Conservation (phyloP, 2,113 vertebrate species). For the Burhinus oedicnemus region DNA sequence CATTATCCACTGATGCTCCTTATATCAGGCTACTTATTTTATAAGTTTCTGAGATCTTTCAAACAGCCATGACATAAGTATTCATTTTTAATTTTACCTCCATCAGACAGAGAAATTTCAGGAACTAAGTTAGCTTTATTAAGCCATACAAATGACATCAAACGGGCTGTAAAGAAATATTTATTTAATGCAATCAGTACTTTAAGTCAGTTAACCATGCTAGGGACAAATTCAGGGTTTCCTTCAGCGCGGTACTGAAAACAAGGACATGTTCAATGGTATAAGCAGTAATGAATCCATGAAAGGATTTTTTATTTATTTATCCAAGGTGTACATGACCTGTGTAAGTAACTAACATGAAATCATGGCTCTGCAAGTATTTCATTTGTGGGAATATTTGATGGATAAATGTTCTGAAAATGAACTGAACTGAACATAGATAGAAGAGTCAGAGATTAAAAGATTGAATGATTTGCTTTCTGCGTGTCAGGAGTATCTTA, state of each 20-base stretch:
- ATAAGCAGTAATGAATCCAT: background rate
- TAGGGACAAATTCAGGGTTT: background rate
- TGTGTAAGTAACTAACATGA: background rate
- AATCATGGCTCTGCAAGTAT: background rate
- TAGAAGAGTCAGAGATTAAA: background rate
- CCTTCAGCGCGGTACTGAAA: background rate
- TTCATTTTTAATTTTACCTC: background rate
- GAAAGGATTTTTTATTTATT: background rate
- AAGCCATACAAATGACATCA: background rate
- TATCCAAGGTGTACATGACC: background rate
- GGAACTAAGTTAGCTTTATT: background rate
- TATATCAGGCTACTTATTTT: background rate
- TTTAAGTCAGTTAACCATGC: background rate
- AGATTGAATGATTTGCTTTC: background rate
- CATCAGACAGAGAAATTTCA: background rate
- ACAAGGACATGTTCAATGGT: background rate
- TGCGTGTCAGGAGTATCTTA: background rate
- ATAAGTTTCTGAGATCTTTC: background rate
- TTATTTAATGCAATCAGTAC: background rate
- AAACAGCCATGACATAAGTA: background rate
- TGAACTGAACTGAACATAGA: background rate
- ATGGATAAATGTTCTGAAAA: background rate
- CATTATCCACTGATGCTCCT: background rate
- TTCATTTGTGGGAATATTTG: background rate
- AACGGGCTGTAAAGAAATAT: background rate